Evolutionary conservation across 2,113 vertebrate species (phyloP), one percentile per base, ranked within the genome.

Genomic region (Tachycineta bicolor): DNA sequence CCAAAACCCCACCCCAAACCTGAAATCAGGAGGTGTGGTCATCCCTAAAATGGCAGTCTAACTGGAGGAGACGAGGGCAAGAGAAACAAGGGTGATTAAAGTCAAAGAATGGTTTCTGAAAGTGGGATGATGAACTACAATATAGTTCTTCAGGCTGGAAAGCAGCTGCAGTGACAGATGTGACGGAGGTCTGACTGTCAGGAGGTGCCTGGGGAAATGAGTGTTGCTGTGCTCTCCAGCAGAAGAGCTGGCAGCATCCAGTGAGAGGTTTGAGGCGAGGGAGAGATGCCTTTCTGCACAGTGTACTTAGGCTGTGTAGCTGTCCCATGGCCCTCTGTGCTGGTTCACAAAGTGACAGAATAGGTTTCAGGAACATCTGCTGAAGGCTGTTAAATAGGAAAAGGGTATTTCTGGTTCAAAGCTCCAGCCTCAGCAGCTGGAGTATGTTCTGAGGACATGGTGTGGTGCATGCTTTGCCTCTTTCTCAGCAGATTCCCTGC

Each of bases 121-220:
- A 64, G 53, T 3, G 1, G 5, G 52, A 16, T 34, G 37, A 37
- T 53, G 62, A 23, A 11, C 17, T 70, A 1, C 1, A 2, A 0
- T 41, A 1, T 0, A 0, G 6, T 47, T 90, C 10, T 63, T 64
- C 20, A 46, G 58, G 12, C n/a, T 90, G 44, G 17, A n/a, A 31
- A 47, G 63, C 26, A 24, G 22, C 62, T 75, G 14, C 20, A 25
- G 33, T 31, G 63, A 28, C 50, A 55, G 37, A 4, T 47, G 0
- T 11, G n/a, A 15, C 44, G 26, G 47, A 53, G 13, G 4, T 46
- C 24, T 60, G 82, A 3, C 10, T 59, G 34, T 63, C 3, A 29
- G 5, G 37, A 3, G 12, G 3, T 43, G 1, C 18, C 26, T 53
- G 16, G 12, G 41, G n/a, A 74, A 74, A 52, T 56, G 29, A 8